Base-by-base conservation (phyloP, 2,113 vertebrate genomes). In the Pelobates fuscus region DNA sequence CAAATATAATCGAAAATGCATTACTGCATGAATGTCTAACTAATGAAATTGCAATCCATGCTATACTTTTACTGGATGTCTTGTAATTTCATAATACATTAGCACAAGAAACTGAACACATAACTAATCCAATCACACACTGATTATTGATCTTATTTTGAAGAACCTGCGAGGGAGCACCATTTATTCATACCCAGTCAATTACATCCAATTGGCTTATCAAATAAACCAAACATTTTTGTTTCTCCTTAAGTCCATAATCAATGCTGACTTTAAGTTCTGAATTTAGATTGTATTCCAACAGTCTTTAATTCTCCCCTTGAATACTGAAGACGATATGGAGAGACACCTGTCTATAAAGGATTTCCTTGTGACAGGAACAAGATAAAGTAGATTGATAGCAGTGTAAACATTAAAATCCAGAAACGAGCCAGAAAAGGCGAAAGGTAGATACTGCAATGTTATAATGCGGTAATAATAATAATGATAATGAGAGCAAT, bases 221-320 rank as follows among this genome's bases (percentile, higher is more conserved):
- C 26, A 94, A 96, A 95, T 91, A 95, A 94, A 91, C 91, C 92
- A 96, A 97, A 97, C 92, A 95, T 97, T 97, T 96, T 94, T 90
- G 89, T 96, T 96, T 94, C 90, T 88, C 86, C 90, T 78, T 83
- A 91, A 91, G 86, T 77, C 82, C 81, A 81, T 74, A 91, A 97
- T 98, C 95, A 95, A 97, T 98, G 86, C 80, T 81, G 84, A 88
- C 92, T 88, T 91, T 90, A 90, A 90, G 78, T 80, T 69, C 77
- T 90, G 93, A 92, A 96, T 94, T 93, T 91, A 93, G 93, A 95
- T 94, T 82, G 92, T 90, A 91, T 91, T 89, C 92, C 91, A 92
- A 90, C 86, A 85, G 85, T 80, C 79, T 86, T 82, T 0, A 21
- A 64, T 68, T 61, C 65, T 77, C 62, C 61, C 44, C 81, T 83